Percentiles rank a stretch among this genome's conserved stretches.
Conservation (phyloP, 2,797 vertebrate genomes). For the Tenualosa ilisha region DNA sequence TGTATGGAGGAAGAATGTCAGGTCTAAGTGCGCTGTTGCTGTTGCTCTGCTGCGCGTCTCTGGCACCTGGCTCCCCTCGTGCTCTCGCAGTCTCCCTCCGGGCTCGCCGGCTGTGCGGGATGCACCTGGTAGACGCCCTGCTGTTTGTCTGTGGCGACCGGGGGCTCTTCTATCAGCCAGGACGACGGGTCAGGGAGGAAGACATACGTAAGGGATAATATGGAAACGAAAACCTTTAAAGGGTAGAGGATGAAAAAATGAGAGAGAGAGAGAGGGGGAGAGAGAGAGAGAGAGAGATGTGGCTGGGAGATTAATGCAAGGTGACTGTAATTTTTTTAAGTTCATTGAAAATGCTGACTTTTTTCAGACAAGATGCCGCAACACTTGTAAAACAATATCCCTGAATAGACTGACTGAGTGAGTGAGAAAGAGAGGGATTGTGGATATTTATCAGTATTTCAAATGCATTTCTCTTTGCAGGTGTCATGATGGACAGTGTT, state of each 20-base stretch:
- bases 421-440: too few species aligned
- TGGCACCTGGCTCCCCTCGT: constrained; percentile 31
- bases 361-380: not conserved
- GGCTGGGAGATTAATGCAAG: not conserved
- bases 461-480: constrained; percentile 23
- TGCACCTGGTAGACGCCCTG: constrained; percentile 49
- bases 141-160: constrained; percentile 49
- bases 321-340: not conserved
- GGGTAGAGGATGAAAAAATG: too few species aligned
- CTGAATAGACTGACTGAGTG: not conserved
- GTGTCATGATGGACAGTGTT: constrained; percentile 29
- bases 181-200: constrained; percentile 37
- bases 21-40: constrained; percentile 25
- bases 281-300: not conserved
- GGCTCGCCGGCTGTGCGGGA: constrained; percentile 38
- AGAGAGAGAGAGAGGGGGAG: not conserved
- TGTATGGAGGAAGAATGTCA: not conserved
- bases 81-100: constrained; percentile 30
- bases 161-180: constrained; percentile 47
- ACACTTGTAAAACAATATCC: not conserved
- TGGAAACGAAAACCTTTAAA: too few species aligned
- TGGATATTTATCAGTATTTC: not conserved
- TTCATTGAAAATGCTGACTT: not conserved
- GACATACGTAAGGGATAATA: constrained; percentile 34
- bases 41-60: constrained; percentile 30